Base-by-base conservation (phyloP, 2,113 vertebrate genomes). In the Prunella fulvescens region DNA sequence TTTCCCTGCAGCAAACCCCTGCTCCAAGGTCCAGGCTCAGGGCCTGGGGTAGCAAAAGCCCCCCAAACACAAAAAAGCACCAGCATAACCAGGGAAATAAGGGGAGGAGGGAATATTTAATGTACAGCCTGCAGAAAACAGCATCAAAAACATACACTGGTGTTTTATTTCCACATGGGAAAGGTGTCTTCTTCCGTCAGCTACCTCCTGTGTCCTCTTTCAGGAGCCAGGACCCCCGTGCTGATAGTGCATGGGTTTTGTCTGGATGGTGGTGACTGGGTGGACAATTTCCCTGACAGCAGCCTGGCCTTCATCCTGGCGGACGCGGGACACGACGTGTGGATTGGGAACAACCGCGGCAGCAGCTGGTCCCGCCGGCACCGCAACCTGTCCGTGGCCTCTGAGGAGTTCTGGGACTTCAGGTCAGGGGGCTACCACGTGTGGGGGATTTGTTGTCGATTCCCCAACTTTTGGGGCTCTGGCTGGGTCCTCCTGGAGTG, bases 331-430 rank as follows among this genome's bases (percentile, higher is more conserved):
- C 69, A 88, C 0, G 80, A 91, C 92, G 98, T 99, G 24, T 99
- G 98, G 99, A 80, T 99, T 2, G 98, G 98, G 31, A 99, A 99
- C 97, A 99, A 97, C 87, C 92, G 98, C 5, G 99, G 98, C 29
- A 99, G 98, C 96, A 99, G 98, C 53, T 99, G 99, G 98, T 99
- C 99, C 88, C 91, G 95, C 69, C 97, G 96, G 82, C 98, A 99
- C 81, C 23, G 29, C 20, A 95, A 19, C 7, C 96, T 98, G 14
- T 76, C 60, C 4, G 84, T 97, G 0, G 42, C 96, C 31, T 84
- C 98, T 17, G 93, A 98, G 3, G 96, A 98, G 40, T 99, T 98
- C 97, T 99, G 98, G 99, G 95, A 93, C 64, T 99, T 99, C 96
- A 99, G 99, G 99, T 99, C 95, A 64, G 20, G 45, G 67, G 28